phyloP scores from a whole-genome alignment of 2,797 vertebrate species.

The Anguilla megastoma region DNA sequence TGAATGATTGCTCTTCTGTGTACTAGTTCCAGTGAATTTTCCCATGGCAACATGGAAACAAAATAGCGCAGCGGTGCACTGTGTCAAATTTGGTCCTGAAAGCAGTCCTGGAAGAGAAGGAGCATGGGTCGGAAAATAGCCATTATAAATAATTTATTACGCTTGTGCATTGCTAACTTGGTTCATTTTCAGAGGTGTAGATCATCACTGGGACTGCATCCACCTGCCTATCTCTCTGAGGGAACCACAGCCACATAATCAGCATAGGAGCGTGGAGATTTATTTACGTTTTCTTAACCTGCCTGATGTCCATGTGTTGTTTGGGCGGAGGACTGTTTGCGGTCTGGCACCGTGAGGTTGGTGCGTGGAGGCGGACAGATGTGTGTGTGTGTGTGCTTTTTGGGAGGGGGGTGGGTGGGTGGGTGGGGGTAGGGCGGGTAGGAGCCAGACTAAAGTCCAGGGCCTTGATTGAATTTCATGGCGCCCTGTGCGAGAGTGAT shows the following conservation, averaged over 20 bases:
- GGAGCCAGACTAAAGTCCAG: neutral
- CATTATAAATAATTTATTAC: constrained; percentile 3
- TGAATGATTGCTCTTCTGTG: constrained; percentile 1
- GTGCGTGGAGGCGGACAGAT: neutral
- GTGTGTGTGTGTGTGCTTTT: neutral
- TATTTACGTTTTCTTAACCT: neutral
- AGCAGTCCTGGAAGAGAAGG: neutral
- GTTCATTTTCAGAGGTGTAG: constrained; percentile 17
- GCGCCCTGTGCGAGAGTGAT: neutral
- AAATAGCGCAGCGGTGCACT: neutral
- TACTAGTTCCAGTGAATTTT: neutral
- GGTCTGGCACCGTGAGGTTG: neutral
- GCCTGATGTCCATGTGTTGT: neutral
- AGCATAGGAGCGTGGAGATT: neutral
- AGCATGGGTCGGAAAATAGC: neutral
- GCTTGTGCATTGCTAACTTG: neutral
- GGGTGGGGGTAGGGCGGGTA: neutral
- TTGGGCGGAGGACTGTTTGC: neutral
- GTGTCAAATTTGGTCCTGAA: neutral
- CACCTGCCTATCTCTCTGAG: neutral
- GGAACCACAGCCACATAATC: neutral
- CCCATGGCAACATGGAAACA: constrained; percentile 10
- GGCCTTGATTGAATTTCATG: neutral
- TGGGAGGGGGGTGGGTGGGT: neutral
- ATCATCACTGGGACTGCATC: neutral